Percentiles rank a stretch among this genome's conserved stretches.
phyloP scores from a whole-genome alignment of 2,888 invertebrate species.

The Melinaea marsaeus region DNA sequence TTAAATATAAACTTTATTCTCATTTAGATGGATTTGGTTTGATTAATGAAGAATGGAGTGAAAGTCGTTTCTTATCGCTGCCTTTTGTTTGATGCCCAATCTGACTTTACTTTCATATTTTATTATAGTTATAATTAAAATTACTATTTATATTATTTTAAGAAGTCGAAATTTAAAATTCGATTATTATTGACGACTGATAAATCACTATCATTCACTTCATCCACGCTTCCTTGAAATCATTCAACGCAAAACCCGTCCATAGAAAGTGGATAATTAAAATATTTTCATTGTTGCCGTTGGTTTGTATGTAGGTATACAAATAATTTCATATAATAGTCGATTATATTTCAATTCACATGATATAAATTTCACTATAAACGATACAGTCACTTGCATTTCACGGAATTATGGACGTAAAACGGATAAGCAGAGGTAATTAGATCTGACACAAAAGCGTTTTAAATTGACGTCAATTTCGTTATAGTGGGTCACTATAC shows the following conservation, averaged over 20 bases:
- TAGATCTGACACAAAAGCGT: conserved; percentile 47
- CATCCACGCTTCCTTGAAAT: too few relatives aligned
- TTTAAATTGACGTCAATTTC: conserved; percentile 48
- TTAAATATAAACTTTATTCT: conserved; percentile 36
- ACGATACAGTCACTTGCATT: conserved; percentile 13
- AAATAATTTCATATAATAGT: not conserved
- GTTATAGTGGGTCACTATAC: conserved; percentile 48
- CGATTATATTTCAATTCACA: conserved; percentile 6
- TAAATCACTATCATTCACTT: too few relatives aligned
- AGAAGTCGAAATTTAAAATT: not conserved
- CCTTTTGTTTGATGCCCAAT: conserved; percentile 50
- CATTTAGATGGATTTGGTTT: conserved; percentile 62
- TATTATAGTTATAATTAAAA: conserved; percentile 34
- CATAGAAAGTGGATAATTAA: not conserved
- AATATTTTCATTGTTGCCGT: conserved; percentile 5
- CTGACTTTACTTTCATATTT: conserved; percentile 46
- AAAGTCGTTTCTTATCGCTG: conserved; percentile 43
- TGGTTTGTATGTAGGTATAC: not conserved
- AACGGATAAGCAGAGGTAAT: conserved; percentile 26
- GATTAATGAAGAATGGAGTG: conserved; percentile 61
- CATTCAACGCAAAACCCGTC: too few relatives aligned
- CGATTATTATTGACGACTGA: not conserved
- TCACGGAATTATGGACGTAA: conserved; percentile 23
- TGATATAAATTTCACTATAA: conserved; percentile 13
- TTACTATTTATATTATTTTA: conserved; percentile 17